Base-by-base conservation (phyloP, 2,888 invertebrate genomes). In the Endomychus coccineus region DNA sequence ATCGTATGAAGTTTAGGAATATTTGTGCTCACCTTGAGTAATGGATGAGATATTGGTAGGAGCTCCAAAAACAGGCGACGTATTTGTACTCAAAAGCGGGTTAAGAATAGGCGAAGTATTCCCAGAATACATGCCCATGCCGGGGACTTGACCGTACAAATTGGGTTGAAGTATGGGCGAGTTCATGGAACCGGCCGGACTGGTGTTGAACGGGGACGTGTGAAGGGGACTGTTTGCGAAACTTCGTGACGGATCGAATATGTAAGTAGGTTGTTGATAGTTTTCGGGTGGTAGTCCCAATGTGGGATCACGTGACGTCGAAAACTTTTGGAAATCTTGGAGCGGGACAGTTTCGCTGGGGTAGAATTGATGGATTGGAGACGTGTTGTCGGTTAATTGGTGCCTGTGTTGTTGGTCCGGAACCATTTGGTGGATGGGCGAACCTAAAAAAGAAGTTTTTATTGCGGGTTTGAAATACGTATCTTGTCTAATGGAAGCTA, bases 351-450 rank as follows among this genome's bases (percentile, higher is more conserved):
- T 3, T n/a, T 38, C n/a, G 39, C 19, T 30, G 6, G 49, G 42
- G 38, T 55, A 56, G 27, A 44, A 56, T 37, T 81, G 81, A 55
- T 81, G 80, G 28, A 81, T 67, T 0, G 81, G 80, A 0, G 74
- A 74, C 2, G 69, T 57, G n/a, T 59, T 58, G 25, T 62, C 67
- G 2, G 59, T 45, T 25, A 61, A 51, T 42, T 60, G 61, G 34
- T 58, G 58, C 3, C 59, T 55, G 4, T 57, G 45, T n/a, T 51
- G 39, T 14, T 10, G 35, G 7, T 62, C 62, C 1, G 59, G 45
- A 6, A 60, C 52, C 17, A 62, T 42, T 42, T 78, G 73, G 51
- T 73, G 78, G 34, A 76, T 77, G 19, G 79, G 79, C 6, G 78
- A 79, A 39, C 77, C 78, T 76, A 47, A 6, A 30, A 44, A 34